Base-by-base conservation (phyloP, 2,888 invertebrate genomes). In the Mellilla xanthometata region DNA sequence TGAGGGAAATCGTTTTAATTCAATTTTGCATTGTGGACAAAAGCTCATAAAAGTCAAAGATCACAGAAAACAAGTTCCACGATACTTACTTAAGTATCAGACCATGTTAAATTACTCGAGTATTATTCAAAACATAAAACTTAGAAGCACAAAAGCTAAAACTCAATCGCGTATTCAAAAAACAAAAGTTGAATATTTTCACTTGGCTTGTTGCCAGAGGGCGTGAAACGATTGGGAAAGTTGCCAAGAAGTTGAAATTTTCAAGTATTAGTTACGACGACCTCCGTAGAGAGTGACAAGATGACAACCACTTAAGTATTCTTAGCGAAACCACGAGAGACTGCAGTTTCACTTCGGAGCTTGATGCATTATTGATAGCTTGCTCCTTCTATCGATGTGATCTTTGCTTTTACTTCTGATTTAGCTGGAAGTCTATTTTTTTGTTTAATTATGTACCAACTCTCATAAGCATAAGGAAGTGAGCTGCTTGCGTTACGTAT, bases 161-260 rank as follows among this genome's bases (percentile, higher is more conserved):
- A 33, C 29, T 31, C 43, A 55, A 56, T 38, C 35, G 52, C 52
- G 54, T 52, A 49, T 49, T 58, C 36, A 58, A 63, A 69, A 69
- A 70, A 67, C 64, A 60, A 74, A 70, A 73, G 67, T 34, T 38
- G 52, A 60, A 55, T n/a, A n/a, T 67, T 64, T 66, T 52, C 41
- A 11, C 39, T 61, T 77, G 76, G 80, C 63, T 15, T 6, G 32
- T 22, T 12, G 71, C 77, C 78, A 79, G 69, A 65, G 65, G 66
- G 56, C 61, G 29, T 5, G 38, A 29, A 55, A 44, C 54, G 39
- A 35, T 41, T 65, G 52, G 63, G 60, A 65, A 59, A 48, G 45
- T 56, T 68, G 72, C 72, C 68, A 75, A 67, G 49, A 63, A 49
- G 34, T 61, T 56, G 54, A 62, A 57, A 62, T 62, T 66, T 69